These are phyloP conservation scores for Peromyscus attwateri DNA, from an alignment of 2,797 vertebrate species.

Conservation along the genomic window DNA sequence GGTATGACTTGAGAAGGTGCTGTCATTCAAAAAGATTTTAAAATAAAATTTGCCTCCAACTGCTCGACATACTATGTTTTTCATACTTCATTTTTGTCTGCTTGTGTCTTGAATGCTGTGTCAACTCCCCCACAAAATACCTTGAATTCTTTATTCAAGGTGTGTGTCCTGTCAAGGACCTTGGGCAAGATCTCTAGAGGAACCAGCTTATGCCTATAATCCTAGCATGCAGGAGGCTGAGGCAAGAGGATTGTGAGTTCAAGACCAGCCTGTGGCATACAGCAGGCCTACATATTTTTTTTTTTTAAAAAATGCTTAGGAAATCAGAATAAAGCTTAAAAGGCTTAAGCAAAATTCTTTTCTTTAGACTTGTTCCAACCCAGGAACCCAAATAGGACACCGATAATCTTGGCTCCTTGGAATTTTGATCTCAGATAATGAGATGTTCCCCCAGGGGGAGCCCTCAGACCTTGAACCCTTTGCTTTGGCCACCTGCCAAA, in stretches of 20 bases:
- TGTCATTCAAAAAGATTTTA: constrained; percentile 83
- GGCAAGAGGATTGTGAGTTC: neutral
- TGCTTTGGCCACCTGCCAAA: neutral
- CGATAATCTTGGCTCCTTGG: neutral
- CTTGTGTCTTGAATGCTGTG: neutral
- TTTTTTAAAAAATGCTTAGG: neutral
- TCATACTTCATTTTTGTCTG: neutral
- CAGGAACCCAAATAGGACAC: neutral
- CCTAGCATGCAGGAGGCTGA: neutral
- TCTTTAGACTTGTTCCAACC: constrained; percentile 8
- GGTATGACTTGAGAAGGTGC: constrained; percentile 79
- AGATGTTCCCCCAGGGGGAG: neutral
- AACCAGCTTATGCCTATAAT: neutral
- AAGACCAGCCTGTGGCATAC: neutral
- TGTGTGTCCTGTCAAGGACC: neutral
- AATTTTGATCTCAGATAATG: constrained; percentile 51
- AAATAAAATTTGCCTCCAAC: constrained; percentile 82
- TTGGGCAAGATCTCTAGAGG: neutral
- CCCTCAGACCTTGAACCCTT: neutral
- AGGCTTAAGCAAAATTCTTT: neutral
- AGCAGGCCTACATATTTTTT: neutral
- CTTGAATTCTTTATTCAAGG: neutral
- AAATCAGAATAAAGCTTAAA: neutral
- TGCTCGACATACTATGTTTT: constrained; percentile 32
- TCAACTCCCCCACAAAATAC: neutral